Evolutionary conservation across 2,113 vertebrate genomes (phyloP).

Genomic region (Zosterops japonicus): DNA sequence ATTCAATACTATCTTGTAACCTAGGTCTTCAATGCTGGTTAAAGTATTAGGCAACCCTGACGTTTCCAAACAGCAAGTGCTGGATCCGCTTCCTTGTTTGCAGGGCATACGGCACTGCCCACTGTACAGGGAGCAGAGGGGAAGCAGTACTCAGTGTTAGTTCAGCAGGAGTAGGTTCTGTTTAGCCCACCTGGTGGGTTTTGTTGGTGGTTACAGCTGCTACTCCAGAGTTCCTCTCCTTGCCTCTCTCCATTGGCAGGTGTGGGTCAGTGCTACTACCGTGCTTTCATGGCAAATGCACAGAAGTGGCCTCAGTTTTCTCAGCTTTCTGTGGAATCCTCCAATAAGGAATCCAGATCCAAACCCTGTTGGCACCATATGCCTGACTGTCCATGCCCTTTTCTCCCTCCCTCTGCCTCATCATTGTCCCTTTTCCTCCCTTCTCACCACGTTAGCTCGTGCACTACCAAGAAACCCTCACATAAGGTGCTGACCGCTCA

Average conservation of each 20-base stretch:
- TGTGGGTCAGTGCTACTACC: accelerated
- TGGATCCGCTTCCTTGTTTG: background rate
- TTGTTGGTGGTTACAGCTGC: background rate
- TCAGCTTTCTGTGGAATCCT: background rate
- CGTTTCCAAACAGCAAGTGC: background rate
- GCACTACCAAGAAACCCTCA: background rate
- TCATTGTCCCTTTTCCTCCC: background rate
- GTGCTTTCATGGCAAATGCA: accelerated
- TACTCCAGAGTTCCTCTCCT: background rate
- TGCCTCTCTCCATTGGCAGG: accelerated
- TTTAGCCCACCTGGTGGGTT: background rate
- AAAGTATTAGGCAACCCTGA: background rate
- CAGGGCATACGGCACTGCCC: accelerated
- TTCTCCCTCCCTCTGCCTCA: background rate
- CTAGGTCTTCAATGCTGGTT: background rate
- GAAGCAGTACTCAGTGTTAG: too few species aligned
- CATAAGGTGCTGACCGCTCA: background rate
- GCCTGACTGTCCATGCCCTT: accelerated
- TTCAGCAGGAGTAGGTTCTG: accelerated
- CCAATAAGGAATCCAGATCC: background rate
- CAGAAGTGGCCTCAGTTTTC: background rate
- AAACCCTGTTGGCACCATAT: accelerated
- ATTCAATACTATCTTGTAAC: background rate
- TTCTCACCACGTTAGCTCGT: accelerated
- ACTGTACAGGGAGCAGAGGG: background rate